These are phyloP conservation scores for Pogonomyrmex barbatus DNA, from an alignment of 1,140 invertebrate species.

Conservation along the genomic window DNA sequence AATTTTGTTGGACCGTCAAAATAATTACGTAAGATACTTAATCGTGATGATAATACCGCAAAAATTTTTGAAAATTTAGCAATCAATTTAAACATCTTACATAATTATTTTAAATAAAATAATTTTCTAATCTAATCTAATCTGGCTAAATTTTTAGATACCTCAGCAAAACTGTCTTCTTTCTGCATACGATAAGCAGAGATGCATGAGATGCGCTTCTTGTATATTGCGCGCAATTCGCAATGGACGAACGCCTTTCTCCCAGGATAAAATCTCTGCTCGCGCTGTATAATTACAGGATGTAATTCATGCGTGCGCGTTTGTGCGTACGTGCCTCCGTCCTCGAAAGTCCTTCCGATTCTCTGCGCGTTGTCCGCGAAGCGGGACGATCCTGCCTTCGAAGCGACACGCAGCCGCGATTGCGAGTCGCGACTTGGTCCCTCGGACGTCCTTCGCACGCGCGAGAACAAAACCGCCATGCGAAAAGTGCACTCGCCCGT, in stretches of 20 bases:
- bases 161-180: too few species aligned
- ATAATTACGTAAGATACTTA: too few species aligned
- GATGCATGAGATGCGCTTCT: too few species aligned
- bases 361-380: conserved; percentile 25
- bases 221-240: background rate
- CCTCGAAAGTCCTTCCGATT: conserved; percentile 60
- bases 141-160: too few species aligned
- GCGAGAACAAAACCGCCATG: background rate
- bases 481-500: background rate
- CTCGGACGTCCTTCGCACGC: conserved; percentile 23
- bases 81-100: too few species aligned
- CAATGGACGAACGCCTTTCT: conserved; percentile 6
- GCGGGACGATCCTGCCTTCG: conserved; percentile 59
- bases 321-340: background rate
- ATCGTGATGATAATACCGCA: too few species aligned
- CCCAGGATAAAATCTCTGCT: conserved; percentile 25
- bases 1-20: too few species aligned
- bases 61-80: too few species aligned
- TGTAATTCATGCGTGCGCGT: conserved; percentile 51
- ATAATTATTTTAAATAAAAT: too few species aligned
- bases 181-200: too few species aligned
- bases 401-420: conserved; percentile 16
- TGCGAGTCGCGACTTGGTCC: conserved; percentile 59
- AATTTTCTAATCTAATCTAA: too few species aligned
- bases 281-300: conserved; percentile 60